phyloP scores from a whole-genome alignment of 1,140 invertebrate species.

The Cyclargus thomasi region DNA sequence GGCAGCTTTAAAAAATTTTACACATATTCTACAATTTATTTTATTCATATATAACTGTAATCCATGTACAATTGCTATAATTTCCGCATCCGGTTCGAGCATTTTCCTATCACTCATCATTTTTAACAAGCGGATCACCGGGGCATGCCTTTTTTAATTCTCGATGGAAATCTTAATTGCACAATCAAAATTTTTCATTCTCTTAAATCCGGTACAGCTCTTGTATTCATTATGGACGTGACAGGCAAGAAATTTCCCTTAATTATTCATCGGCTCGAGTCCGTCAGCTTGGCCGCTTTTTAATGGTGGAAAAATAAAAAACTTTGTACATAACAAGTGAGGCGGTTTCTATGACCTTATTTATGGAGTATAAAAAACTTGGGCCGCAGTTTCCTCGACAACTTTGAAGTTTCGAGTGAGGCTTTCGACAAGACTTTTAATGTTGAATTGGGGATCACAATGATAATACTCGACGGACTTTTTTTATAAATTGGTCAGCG shows the following conservation, averaged over 20 bases:
- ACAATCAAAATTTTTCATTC: constrained; percentile 22
- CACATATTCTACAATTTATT: too few relatives aligned
- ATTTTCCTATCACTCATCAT: background rate
- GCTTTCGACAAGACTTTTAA: constrained; percentile 28
- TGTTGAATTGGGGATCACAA: background rate
- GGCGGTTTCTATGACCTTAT: constrained; percentile 54
- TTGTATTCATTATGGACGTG: constrained; percentile 69
- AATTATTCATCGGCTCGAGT: constrained; percentile 70
- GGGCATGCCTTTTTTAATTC: background rate
- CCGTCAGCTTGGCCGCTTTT: constrained; percentile 52
- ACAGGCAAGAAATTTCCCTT: constrained; percentile 65
- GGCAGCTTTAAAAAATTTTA: too few relatives aligned
- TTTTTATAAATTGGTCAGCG: background rate
- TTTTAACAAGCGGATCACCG: background rate
- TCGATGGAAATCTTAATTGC: constrained; percentile 14
- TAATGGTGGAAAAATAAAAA: constrained; percentile 65
- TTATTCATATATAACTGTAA: too few relatives aligned
- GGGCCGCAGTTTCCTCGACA: constrained; percentile 10
- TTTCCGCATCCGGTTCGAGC: background rate
- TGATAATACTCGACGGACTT: background rate
- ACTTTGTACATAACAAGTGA: constrained; percentile 61
- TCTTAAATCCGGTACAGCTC: constrained; percentile 33
- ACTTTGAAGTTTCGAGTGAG: background rate
- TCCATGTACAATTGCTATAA: background rate
- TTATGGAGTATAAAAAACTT: constrained; percentile 51